A percentile compares a stretch with the other conserved stretches of the same genome.
Evolutionary conservation across 2,888 invertebrate species (phyloP).

Genomic region (Oscheius sp.): DNA sequence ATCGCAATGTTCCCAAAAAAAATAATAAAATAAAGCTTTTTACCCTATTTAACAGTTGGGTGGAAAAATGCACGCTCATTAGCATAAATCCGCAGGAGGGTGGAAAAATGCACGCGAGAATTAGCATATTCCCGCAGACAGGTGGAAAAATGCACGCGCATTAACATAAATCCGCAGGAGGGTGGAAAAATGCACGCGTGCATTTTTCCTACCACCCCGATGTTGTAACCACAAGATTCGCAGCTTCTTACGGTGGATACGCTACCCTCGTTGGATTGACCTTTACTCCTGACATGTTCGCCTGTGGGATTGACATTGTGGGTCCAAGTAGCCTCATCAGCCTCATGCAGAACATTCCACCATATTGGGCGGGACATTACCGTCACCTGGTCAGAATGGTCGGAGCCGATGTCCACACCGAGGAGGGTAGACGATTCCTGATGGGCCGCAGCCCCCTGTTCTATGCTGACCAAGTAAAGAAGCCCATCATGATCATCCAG

Average conservation of each 20-base stretch:
- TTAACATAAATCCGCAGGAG: too few species aligned
- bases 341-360: conserved; percentile 71
- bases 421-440: conserved; percentile 65
- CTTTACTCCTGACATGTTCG: conserved; percentile 71
- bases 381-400: conserved; percentile 69
- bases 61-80: too few species aligned
- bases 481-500: conserved; percentile 72
- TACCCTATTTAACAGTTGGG: too few species aligned
- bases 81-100: too few species aligned
- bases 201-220: too few species aligned
- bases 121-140: too few species aligned
- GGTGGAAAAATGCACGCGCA: too few species aligned
- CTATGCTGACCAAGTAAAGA: conserved; percentile 68
- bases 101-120: too few species aligned
- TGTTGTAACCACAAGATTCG: too few species aligned
- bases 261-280: conserved; percentile 71
- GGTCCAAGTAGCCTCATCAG: conserved; percentile 71
- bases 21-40: too few species aligned
- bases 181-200: too few species aligned
- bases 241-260: conserved; percentile 72
- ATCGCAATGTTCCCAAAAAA: too few species aligned
- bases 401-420: conserved; percentile 59
- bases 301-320: conserved; percentile 72
- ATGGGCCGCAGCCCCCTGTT: conserved; percentile 69
- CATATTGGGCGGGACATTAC: conserved; percentile 72